Base-by-base conservation (phyloP, 2,113 vertebrate species). In the Chlorodrepanis virens region DNA sequence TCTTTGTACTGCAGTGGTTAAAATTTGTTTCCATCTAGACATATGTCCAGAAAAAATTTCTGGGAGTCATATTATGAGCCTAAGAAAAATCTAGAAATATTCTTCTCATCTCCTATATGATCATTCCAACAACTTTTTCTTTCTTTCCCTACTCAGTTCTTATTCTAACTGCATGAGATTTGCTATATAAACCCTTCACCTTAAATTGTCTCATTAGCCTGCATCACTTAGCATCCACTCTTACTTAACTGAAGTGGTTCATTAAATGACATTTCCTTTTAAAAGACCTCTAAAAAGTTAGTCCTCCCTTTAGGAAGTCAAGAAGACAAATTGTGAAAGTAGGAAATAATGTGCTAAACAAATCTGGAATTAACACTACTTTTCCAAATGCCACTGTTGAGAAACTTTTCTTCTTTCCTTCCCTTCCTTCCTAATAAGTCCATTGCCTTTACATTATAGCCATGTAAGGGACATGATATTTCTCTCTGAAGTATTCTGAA, bases 171-270 rank as follows among this genome's bases (percentile, higher is more conserved):
- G 33, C 42, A 54, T 52, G 33, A 92, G 45, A 74, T 76, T 74
- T 78, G 63, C 47, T 42, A 87, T 44, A 75, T 59, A 93, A 93
- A 64, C 39, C 54, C 60, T 93, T 89, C 64, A 87, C 40, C 28
- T 23, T 83, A 59, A 92, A 77, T 61, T 71, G 49, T 61, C 86
- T 96, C 68, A 93, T 92, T 93, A 96, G 53, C 9, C 49, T 67
- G 82, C 49, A 83, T 42, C 61, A 86, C 64, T 86, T 85, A 71
- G 47, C 71, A 87, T 68, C 23, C n/a, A 68, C 67, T 78, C 52
- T 83, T 81, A 84, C 25, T 93, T 71, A 88, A 81, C 25, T 83
- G 25, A 93, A 87, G 56, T 64, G 49, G 52, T 86, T 94, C n/a
- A 67, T 75, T 88, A 92, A 94, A 90, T 42, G 60, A 64, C 37